Conservation (phyloP, 2,113 vertebrate genomes). For the Poecilia latipinna region DNA sequence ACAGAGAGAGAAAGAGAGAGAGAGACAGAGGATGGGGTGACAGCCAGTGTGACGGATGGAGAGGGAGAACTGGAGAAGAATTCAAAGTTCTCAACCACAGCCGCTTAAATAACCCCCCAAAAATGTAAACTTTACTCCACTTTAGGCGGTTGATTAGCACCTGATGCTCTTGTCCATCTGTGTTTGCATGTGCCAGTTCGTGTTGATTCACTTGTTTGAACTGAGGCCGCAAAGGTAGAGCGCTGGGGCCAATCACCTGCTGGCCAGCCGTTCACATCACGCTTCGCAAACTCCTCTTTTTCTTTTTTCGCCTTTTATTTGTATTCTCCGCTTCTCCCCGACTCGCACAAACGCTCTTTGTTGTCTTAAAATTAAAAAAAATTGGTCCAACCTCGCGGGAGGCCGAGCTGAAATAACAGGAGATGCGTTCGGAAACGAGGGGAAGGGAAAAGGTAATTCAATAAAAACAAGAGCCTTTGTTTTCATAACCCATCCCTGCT, state of each 20-base stretch:
- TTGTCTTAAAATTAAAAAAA: constrained; percentile 13
- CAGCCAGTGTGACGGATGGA: constrained; percentile 15
- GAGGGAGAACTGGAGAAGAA: constrained; percentile 12
- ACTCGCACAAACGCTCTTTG: constrained; percentile 3
- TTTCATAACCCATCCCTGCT: constrained; percentile 39
- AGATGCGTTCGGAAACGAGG: not conserved
- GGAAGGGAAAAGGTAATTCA: not conserved
- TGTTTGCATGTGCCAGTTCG: constrained; percentile 13
- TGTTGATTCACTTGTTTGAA: constrained; percentile 43
- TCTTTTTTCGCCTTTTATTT: not conserved
- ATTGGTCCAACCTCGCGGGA: constrained; percentile 32
- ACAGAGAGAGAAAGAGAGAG: constrained; percentile 2
- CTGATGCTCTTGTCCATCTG: constrained; percentile 30
- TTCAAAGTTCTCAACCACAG: constrained; percentile 57
- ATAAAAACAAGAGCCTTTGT: constrained; percentile 61
- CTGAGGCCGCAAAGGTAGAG: constrained; percentile 53
- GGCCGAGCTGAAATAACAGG: constrained; percentile 22
- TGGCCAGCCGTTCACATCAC: constrained; percentile 45
- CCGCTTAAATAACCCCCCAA: constrained; percentile 28
- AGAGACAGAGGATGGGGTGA: not conserved
- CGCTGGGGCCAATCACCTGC: constrained; percentile 61
- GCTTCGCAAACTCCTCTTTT: constrained; percentile 34
- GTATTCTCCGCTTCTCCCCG: not conserved
- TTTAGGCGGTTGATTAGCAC: constrained; percentile 43
- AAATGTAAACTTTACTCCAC: constrained; percentile 42